Percentiles rank a stretch among this genome's conserved stretches.
Evolutionary conservation across 2,797 vertebrate species (phyloP).

Genomic region (Serranus cabrilla): DNA sequence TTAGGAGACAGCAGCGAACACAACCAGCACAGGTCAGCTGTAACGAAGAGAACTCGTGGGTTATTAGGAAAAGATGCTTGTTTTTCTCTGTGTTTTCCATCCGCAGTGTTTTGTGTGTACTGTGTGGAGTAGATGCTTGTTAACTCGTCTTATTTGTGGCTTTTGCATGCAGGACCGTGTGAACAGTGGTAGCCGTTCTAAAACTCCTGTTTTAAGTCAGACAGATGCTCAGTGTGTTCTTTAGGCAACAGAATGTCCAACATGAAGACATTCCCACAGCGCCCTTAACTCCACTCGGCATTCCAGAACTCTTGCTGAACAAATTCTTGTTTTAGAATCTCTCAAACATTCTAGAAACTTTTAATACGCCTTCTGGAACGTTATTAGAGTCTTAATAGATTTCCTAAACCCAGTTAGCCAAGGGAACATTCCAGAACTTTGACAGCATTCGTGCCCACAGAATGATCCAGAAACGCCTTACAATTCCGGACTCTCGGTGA

Average conservation of each 20-base stretch:
- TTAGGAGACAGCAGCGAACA: conserved; percentile 11
- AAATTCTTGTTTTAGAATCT: not conserved
- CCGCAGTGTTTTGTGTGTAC: conserved; percentile 43
- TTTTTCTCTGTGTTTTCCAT: conserved; percentile 6
- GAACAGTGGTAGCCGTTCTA: conserved; percentile 20
- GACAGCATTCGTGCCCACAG: not conserved
- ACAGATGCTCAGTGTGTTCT: conserved; percentile 1
- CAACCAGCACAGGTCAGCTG: conserved; percentile 32
- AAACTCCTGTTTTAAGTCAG: not conserved
- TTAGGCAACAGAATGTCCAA: not conserved
- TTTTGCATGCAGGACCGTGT: conserved; percentile 64
- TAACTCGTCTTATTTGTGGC: conserved; percentile 48
- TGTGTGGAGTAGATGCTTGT: conserved; percentile 41
- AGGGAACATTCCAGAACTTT: not conserved
- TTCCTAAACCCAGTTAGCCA: no score
- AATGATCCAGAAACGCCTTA: not conserved
- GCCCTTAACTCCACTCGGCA: not conserved
- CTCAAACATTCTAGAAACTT: no score
- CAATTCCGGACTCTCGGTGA: not conserved
- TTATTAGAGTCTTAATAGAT: no score
- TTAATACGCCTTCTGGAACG: no score
- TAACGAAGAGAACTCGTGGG: not conserved
- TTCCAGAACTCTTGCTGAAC: not conserved
- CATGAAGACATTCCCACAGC: not conserved
- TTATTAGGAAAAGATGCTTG: not conserved